A percentile compares a stretch with the other conserved stretches of the same genome.
Conservation (phyloP, 2,113 vertebrate genomes). For the Hassar affinis region DNA sequence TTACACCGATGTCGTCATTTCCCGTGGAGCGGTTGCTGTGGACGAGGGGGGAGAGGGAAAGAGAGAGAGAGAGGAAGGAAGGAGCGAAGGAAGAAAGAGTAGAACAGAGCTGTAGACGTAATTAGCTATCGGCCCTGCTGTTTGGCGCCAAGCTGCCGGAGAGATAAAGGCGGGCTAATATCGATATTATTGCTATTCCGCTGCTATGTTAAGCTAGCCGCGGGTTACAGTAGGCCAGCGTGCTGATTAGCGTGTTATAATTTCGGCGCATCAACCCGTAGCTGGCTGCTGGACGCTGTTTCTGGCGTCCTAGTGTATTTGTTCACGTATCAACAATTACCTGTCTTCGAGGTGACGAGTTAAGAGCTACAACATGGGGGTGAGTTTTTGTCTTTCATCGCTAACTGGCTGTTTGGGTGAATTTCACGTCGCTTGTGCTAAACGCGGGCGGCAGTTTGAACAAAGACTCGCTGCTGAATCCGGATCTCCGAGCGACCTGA, state of each 20-base stretch:
- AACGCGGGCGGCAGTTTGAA: conserved; percentile 54
- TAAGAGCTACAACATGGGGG: conserved; percentile 56
- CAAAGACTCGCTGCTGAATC: conserved; percentile 50
- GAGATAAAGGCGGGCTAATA: conserved; percentile 13
- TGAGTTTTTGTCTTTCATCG: conserved; percentile 53
- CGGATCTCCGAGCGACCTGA: conserved; percentile 32
- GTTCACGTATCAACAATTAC: neutral
- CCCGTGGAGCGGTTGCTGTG: neutral
- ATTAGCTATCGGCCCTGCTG: conserved; percentile 38
- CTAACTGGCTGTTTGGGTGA: conserved; percentile 5
- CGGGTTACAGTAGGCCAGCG: conserved; percentile 13
- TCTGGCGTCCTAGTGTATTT: neutral
- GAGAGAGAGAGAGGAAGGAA: no score
- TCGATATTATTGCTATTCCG: neutral
- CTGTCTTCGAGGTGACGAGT: conserved; percentile 28
- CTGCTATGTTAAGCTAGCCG: neutral
- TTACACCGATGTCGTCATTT: neutral
- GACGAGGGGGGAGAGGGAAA: no score
- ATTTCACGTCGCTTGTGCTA: conserved; percentile 24
- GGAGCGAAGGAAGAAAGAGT: conserved; percentile 30
- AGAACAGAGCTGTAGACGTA: conserved; percentile 30
- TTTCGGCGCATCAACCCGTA: conserved; percentile 41
- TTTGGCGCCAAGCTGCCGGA: conserved; percentile 49
- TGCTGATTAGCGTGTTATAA: conserved; percentile 41
- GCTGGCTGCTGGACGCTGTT: conserved; percentile 14